phyloP scores from a whole-genome alignment of 2,113 vertebrate species.

The Nothocercus julius region DNA sequence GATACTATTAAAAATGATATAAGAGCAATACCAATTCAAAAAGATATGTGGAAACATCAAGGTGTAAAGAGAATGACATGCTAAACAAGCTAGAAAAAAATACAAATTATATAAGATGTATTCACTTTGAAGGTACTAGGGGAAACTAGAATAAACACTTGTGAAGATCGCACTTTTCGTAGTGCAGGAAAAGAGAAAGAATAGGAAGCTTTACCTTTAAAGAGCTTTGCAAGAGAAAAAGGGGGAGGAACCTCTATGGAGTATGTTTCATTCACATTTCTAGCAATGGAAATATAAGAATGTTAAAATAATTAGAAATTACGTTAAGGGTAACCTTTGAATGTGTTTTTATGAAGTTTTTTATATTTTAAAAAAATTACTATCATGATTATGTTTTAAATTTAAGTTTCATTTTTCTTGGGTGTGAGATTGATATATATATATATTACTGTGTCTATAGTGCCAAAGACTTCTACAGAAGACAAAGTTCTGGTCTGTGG shows the following conservation, averaged over 20 bases:
- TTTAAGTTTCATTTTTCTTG: neutral
- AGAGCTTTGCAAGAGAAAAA: neutral
- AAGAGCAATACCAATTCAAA: accelerated
- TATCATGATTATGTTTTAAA: neutral
- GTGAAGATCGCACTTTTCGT: neutral
- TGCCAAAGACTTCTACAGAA: neutral
- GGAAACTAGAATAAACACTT: neutral
- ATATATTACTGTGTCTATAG: accelerated
- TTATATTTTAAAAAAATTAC: neutral
- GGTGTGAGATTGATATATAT: neutral
- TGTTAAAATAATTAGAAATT: neutral
- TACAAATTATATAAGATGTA: accelerated
- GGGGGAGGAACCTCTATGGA: accelerated
- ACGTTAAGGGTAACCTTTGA: neutral
- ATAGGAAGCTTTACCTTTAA: neutral
- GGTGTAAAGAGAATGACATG: neutral
- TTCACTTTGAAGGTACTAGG: neutral
- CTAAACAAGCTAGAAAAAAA: accelerated
- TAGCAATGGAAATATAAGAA: neutral
- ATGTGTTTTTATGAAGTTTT: neutral
- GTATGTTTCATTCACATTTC: neutral
- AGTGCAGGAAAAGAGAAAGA: neutral
- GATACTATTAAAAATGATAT: neutral
- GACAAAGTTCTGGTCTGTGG: neutral
- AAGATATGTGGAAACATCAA: neutral